Base-by-base conservation (phyloP, 2,113 vertebrate genomes). In the Corythornis cristatus region DNA sequence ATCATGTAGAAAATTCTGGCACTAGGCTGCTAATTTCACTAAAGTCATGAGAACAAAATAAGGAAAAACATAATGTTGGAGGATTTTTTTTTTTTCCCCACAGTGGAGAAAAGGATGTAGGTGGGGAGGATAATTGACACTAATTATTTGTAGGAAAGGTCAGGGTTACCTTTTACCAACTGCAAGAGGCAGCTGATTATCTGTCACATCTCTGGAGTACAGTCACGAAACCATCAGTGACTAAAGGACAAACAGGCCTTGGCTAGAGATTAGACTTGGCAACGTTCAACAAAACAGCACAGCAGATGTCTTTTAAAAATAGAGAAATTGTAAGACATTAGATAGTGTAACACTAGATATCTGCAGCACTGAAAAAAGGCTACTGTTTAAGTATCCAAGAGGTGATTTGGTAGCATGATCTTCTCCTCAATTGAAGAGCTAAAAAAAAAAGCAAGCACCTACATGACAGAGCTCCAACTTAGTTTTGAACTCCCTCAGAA, bases 131-230 rank as follows among this genome's bases (percentile, higher is more conserved):
- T 85, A 95, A 85, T 54, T 93, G 84, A 87, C 84, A 74, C 46
- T 85, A 94, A 94, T 89, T 93, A 91, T 94, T 96, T 89, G 93
- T 83, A 89, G 35, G 50, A 95, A 89, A 94, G 86, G 86, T 95
- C 95, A 92, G 71, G 81, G 78, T 89, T 96, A 93, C 87, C 84
- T 93, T 92, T 91, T 83, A 87, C 72, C 29, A 80, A 25, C 67
- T 48, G 67, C 15, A 40, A 11, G 29, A 94, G 53, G 91, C 87
- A 93, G 89, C 78, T 86, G 78, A 94, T 91, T 92, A 92, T 94
- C 91, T 88, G 72, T 87, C 86, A 83, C 60, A 89, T 92, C 87
- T 93, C 84, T 94, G 75, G 82, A 92, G 51, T 62, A 46, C 51
- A 94, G 71, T 93, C 93, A 96, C 5, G 8, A 87, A 85, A 85